Percentiles rank a stretch among this genome's conserved stretches.
These are phyloP conservation scores for Ictalurus furcatus DNA, from an alignment of 2,113 vertebrate species.

Conservation along the genomic window DNA sequence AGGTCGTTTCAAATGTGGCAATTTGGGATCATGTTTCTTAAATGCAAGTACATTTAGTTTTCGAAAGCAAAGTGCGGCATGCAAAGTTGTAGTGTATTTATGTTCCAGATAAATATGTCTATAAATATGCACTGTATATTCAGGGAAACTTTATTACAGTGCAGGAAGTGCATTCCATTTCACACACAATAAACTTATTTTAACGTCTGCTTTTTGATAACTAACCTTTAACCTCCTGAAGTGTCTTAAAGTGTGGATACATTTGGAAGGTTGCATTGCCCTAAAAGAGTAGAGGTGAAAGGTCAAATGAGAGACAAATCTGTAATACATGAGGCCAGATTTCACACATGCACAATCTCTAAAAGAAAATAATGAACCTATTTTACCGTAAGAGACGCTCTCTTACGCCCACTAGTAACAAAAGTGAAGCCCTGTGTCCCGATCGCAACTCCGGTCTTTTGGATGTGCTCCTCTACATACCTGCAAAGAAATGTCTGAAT, in stretches of 20 bases:
- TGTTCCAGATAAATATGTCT: constrained; percentile 58
- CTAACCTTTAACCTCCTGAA: constrained; percentile 81
- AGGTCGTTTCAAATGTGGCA: not conserved
- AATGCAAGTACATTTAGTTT: not conserved
- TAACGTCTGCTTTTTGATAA: not conserved
- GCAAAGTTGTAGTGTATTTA: not conserved
- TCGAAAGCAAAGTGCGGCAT: not conserved
- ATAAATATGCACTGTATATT: constrained; percentile 60
- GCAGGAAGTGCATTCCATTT: not conserved
- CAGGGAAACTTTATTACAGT: not conserved
- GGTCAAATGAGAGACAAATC: not conserved
- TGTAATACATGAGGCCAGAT: not conserved
- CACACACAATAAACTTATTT: not conserved
- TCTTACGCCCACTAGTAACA: constrained; percentile 80
- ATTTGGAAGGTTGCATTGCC: constrained; percentile 81
- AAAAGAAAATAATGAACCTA: not conserved
- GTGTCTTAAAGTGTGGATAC: constrained; percentile 81
- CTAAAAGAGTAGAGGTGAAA: constrained; percentile 57
- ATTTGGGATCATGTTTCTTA: not conserved
- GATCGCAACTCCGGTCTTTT: constrained; percentile 79
- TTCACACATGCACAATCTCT: not conserved
- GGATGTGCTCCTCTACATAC: constrained; percentile 83
- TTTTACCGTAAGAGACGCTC: constrained; percentile 81
- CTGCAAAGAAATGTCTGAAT: constrained; percentile 57
- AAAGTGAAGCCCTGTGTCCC: constrained; percentile 83